phyloP scores from a whole-genome alignment of 2,113 vertebrate genomes.

The Tupaia chinensis region DNA sequence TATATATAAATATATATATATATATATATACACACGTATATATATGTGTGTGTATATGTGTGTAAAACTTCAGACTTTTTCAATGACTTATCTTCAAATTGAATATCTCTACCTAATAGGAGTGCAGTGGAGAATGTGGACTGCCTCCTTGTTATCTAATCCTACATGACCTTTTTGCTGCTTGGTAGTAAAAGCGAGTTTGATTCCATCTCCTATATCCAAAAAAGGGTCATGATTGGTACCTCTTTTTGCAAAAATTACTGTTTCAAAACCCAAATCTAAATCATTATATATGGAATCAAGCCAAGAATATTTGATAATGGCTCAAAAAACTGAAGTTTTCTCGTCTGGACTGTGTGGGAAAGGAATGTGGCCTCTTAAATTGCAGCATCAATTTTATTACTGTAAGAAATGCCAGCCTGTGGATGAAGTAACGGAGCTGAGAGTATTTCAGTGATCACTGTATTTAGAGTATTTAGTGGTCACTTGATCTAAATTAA shows the following conservation, averaged over 20 bases:
- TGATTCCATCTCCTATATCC: not conserved
- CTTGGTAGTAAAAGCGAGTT: not conserved
- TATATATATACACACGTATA: too few relatives aligned
- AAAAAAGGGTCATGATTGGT: not conserved
- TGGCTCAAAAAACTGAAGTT: not conserved
- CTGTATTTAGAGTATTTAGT: not conserved
- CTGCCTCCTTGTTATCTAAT: not conserved
- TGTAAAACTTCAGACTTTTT: not conserved
- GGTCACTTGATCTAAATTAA: not conserved
- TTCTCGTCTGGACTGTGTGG: not conserved
- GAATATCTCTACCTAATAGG: fast-evolving
- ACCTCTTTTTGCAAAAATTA: not conserved
- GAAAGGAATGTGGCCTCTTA: not conserved
- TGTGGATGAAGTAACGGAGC: not conserved
- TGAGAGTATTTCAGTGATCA: not conserved
- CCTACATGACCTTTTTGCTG: not conserved
- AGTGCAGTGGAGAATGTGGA: not conserved
- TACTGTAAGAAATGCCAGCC: not conserved
- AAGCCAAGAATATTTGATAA: not conserved
- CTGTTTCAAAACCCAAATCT: not conserved
- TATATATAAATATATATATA: too few relatives aligned
- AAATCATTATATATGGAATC: not conserved
- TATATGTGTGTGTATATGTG: too few relatives aligned
- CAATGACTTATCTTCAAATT: not conserved
- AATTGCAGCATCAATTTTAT: not conserved